phyloP scores from a whole-genome alignment of 1,140 invertebrate genomes.

The Ooceraea biroi region DNA sequence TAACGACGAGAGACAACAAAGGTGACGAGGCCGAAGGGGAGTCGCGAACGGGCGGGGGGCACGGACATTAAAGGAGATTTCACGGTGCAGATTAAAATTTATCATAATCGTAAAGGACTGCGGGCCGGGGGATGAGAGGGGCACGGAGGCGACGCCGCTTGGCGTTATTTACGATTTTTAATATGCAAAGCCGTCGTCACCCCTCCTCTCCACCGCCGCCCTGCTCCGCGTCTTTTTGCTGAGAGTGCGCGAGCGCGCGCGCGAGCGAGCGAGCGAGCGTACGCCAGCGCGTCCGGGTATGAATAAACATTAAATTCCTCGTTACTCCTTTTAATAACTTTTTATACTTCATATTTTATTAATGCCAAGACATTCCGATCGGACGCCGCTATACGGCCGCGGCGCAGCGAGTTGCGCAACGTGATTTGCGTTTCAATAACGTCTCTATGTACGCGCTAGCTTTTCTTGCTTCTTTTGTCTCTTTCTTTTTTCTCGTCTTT shows the following conservation, averaged over 20 bases:
- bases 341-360: slow-evolving; percentile 85
- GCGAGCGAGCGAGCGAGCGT: slow-evolving; percentile 15
- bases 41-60: neutral
- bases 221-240: slow-evolving; percentile 54
- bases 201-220: slow-evolving; percentile 31
- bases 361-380: slow-evolving; percentile 82
- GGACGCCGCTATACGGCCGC: slow-evolving; percentile 71
- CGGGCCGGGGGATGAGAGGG: neutral
- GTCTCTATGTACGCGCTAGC: slow-evolving; percentile 68
- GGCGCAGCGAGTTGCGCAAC: slow-evolving; percentile 81
- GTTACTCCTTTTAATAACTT: slow-evolving; percentile 84
- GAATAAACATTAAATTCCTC: slow-evolving; percentile 83
- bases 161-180: slow-evolving; percentile 78
- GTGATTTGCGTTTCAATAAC: slow-evolving; percentile 85
- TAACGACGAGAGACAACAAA: slow-evolving; percentile 51
- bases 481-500: neutral
- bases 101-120: slow-evolving; percentile 77
- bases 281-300: slow-evolving; percentile 68
- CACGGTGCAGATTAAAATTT: slow-evolving; percentile 70
- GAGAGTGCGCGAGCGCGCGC: slow-evolving; percentile 32
- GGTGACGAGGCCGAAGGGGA: slow-evolving; percentile 20
- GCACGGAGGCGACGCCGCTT: slow-evolving; percentile 25
- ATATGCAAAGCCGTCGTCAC: slow-evolving; percentile 70
- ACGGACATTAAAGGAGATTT: slow-evolving; percentile 60
- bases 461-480: slow-evolving; percentile 72